Conservation (phyloP, 2,888 invertebrate species). For the Ophonus ardosiacus region DNA sequence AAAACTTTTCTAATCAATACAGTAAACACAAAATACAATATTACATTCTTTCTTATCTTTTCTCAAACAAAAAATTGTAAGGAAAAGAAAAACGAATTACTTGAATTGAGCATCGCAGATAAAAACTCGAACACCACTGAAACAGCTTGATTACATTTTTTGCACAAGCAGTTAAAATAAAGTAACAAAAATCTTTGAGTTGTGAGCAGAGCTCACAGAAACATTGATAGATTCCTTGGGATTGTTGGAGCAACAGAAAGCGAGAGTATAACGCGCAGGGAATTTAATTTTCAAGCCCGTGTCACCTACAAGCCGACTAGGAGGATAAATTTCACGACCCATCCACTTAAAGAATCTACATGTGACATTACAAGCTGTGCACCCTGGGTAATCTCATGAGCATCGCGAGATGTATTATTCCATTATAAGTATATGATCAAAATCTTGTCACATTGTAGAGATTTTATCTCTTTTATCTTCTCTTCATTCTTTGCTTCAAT, state of each 20-base stretch:
- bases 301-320: constrained; percentile 15
- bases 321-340: constrained; percentile 48
- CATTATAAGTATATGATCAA: constrained; percentile 49
- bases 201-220: not conserved
- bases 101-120: constrained; percentile 41
- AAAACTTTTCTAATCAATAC: constrained; percentile 44
- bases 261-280: constrained; percentile 1
- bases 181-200: constrained; percentile 40
- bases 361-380: constrained; percentile 42
- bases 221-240: constrained; percentile 39
- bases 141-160: constrained; percentile 47
- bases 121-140: constrained; percentile 31
- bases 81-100: constrained; percentile 37
- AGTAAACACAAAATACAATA: constrained; percentile 45
- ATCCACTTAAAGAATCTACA: constrained; percentile 54
- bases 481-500: constrained; percentile 32
- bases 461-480: constrained; percentile 36
- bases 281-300: constrained; percentile 37
- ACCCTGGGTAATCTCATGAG: constrained; percentile 32
- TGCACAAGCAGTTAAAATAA: constrained; percentile 36
- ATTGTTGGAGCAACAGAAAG: constrained; percentile 33
- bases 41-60: constrained; percentile 37
- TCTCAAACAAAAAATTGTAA: constrained; percentile 22
- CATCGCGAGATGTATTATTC: constrained; percentile 32
- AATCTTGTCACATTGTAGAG: constrained; percentile 14